A percentile compares a stretch with the other conserved stretches of the same genome.
These are phyloP conservation scores for Vimba vimba DNA, from an alignment of 2,113 vertebrate species.

Conservation along the genomic window DNA sequence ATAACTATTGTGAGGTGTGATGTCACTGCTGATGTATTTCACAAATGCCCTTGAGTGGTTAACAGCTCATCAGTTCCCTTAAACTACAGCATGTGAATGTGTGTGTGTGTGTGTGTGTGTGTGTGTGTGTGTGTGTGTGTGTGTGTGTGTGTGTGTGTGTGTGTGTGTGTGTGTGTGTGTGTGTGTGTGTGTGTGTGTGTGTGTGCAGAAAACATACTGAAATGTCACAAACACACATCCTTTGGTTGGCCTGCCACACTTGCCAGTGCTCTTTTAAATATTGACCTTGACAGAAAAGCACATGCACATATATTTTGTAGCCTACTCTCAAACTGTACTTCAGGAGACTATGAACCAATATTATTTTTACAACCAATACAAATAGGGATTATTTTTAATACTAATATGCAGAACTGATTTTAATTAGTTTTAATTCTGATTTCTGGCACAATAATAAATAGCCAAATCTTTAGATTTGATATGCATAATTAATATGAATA, in stretches of 20 bases:
- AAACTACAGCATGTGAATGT: too few species aligned
- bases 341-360: background rate
- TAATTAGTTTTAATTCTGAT: background rate
- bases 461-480: background rate
- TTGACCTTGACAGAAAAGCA: background rate
- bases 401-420: background rate
- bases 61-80: constrained; percentile 1
- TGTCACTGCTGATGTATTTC: background rate
- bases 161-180: too few species aligned
- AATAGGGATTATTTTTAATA: background rate
- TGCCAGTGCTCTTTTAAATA: background rate
- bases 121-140: too few species aligned
- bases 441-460: background rate
- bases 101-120: too few species aligned
- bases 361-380: background rate
- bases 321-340: background rate
- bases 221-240: background rate
- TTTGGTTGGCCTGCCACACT: background rate
- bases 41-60: background rate
- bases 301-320: background rate
- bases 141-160: too few species aligned
- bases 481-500: background rate
- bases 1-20: constrained; percentile 12
- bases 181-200: too few species aligned
- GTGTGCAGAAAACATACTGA: background rate